Evolutionary conservation across 2,797 vertebrate genomes (phyloP).

Genomic region (Hemitrygon akajei): DNA sequence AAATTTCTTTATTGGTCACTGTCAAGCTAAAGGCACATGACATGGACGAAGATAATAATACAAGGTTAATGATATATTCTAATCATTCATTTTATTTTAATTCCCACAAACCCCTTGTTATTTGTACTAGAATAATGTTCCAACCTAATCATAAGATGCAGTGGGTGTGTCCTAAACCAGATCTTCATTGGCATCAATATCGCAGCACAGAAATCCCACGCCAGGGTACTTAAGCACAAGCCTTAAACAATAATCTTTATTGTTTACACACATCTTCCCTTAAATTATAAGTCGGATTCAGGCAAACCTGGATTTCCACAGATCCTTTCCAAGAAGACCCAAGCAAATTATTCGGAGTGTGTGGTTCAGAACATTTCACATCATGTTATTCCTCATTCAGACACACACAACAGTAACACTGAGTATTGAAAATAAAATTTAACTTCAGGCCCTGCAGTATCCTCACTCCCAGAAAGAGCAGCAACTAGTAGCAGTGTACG

Average conservation of each 20-base stretch:
- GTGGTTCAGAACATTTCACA: background rate
- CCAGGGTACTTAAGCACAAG: background rate
- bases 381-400: background rate
- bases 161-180: background rate
- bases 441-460: background rate
- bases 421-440: background rate
- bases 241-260: background rate
- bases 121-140: background rate
- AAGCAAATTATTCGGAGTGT: background rate
- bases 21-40: background rate
- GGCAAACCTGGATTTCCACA: constrained; percentile 10
- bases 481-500: background rate
- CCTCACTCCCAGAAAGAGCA: background rate
- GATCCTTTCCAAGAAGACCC: background rate
- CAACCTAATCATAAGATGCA: constrained; percentile 10
- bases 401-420: background rate
- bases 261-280: background rate
- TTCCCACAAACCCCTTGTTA: background rate
- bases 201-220: constrained; percentile 3
- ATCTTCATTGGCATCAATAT: background rate
- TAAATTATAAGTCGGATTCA: background rate
- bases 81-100: background rate
- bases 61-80: constrained; percentile 6
- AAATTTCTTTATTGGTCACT: background rate
- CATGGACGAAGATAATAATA: background rate